Percentiles rank a stretch among this genome's conserved stretches.
phyloP scores from a whole-genome alignment of 2,797 vertebrate genomes.

The Simalia tracyae region DNA sequence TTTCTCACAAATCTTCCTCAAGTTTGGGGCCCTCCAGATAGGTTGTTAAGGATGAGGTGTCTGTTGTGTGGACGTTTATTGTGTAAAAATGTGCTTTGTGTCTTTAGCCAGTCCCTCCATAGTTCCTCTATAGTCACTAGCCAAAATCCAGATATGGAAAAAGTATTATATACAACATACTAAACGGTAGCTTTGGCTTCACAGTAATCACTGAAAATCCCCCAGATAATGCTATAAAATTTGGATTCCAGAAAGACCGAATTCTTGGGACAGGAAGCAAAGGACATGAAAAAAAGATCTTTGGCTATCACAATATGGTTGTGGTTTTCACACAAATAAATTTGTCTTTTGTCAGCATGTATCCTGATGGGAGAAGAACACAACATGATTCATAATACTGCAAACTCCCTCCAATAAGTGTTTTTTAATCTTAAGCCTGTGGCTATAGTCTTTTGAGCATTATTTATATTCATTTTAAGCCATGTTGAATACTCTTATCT shows the following conservation, averaged over 20 bases:
- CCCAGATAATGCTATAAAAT: slow-evolving; percentile 44
- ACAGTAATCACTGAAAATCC: slow-evolving; percentile 42
- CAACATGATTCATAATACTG: slow-evolving; percentile 54
- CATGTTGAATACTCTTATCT: background rate
- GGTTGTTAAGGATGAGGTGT: too few relatives aligned
- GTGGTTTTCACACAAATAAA: slow-evolving; percentile 43
- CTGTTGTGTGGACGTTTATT: background rate
- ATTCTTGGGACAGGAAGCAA: background rate
- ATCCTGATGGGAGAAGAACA: slow-evolving; percentile 55
- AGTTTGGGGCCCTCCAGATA: too few relatives aligned
- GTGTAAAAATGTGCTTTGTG: background rate
- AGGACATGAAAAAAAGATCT: slow-evolving; percentile 24
- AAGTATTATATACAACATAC: slow-evolving; percentile 40
- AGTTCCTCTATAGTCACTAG: background rate
- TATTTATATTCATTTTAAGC: background rate
- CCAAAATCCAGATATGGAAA: slow-evolving; percentile 4
- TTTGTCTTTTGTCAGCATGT: slow-evolving; percentile 59
- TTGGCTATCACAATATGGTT: slow-evolving; percentile 48
- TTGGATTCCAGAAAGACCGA: slow-evolving; percentile 36
- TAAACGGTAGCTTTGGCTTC: slow-evolving; percentile 45
- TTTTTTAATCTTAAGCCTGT: background rate
- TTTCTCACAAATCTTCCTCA: too few relatives aligned
- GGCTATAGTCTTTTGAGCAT: background rate
- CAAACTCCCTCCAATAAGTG: slow-evolving; percentile 3
- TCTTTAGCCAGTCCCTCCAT: background rate